A percentile compares a stretch with the other conserved stretches of the same genome.
These are phyloP conservation scores for Cryptus armator DNA, from an alignment of 2,888 invertebrate genomes.

Conservation along the genomic window DNA sequence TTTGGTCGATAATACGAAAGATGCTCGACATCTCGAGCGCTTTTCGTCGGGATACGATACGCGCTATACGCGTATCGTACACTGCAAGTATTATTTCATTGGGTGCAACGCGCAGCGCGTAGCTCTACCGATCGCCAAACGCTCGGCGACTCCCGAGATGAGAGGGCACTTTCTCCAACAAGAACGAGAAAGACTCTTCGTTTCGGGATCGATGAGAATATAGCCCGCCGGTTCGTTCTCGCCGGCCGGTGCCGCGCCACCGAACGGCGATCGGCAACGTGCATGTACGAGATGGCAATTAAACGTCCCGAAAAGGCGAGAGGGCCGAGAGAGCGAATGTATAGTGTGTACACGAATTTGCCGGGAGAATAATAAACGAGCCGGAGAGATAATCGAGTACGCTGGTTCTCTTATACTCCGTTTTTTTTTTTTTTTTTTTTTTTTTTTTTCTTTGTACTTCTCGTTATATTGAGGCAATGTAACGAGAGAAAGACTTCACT, in stretches of 20 bases:
- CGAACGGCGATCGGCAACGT: neutral
- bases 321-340: slow-evolving; percentile 49
- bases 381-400: slow-evolving; percentile 41
- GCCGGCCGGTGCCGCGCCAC: neutral
- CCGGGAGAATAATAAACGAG: slow-evolving; percentile 62
- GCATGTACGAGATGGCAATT: slow-evolving; percentile 52
- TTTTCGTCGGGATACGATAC: neutral
- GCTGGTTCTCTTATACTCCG: neutral
- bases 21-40: slow-evolving; percentile 33
- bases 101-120: neutral
- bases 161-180: slow-evolving; percentile 69
- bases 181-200: slow-evolving; percentile 51
- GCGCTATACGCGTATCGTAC: neutral
- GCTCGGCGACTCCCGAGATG: slow-evolving; percentile 58
- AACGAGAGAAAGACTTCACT: slow-evolving; percentile 12
- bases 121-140: slow-evolving; percentile 23
- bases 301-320: slow-evolving; percentile 63
- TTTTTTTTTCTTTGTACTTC: neutral
- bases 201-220: slow-evolving; percentile 61
- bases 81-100: neutral
- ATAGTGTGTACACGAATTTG: slow-evolving; percentile 47
- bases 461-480: slow-evolving; percentile 17
- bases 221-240: neutral
- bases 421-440: neutral
- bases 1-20: slow-evolving; percentile 31